A percentile compares a stretch with the other conserved stretches of the same genome.
These are phyloP conservation scores for Micropoecilia bifurca DNA, from an alignment of 2,797 vertebrate species.

Conservation along the genomic window DNA sequence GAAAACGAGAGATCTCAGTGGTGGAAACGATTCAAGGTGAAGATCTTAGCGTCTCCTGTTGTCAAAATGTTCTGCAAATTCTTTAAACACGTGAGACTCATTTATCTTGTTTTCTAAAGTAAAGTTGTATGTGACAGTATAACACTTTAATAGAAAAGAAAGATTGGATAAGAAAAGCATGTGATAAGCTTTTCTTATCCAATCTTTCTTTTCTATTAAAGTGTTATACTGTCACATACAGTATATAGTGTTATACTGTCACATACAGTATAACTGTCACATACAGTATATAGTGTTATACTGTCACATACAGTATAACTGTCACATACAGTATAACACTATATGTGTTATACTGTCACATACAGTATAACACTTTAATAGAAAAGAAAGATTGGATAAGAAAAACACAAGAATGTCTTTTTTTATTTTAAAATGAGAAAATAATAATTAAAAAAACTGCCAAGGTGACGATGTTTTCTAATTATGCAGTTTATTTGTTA, in stretches of 20 bases:
- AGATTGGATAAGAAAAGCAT: too few relatives aligned
- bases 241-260: too few relatives aligned
- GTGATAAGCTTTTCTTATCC: too few relatives aligned
- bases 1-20: constrained; percentile 70
- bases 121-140: neutral
- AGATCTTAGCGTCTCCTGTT: neutral
- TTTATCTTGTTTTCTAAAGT: neutral
- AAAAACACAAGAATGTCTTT: neutral
- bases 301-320: too few relatives aligned
- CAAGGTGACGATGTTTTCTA: neutral
- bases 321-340: too few relatives aligned
- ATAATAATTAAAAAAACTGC: neutral
- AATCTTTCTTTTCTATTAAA: too few relatives aligned
- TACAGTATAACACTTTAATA: neutral
- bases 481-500: neutral
- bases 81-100: neutral
- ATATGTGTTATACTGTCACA: too few relatives aligned
- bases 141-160: neutral
- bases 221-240: too few relatives aligned
- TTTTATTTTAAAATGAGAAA: neutral
- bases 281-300: too few relatives aligned
- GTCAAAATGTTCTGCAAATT: neutral
- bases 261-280: too few relatives aligned
- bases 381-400: neutral
- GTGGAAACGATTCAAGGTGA: constrained; percentile 82